Evolutionary conservation across 1,140 invertebrate species (phyloP), one percentile per base, ranked within the genome.

Genomic region (Caerostris darwini): DNA sequence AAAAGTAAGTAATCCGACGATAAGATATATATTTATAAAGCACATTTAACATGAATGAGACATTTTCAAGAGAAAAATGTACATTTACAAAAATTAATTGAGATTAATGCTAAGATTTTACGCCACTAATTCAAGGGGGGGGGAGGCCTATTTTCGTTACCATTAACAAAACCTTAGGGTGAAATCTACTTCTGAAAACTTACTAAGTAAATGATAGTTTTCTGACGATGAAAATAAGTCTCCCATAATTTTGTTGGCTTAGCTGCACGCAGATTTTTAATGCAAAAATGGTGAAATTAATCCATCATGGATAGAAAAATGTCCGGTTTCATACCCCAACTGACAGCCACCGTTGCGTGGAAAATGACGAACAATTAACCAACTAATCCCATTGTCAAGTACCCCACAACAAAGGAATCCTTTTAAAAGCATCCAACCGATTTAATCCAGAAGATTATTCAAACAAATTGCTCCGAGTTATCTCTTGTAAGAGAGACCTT

Each of bases 371-470:
- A 58, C 82, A 83, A 83, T 83, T 83, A 83, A 58, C 82, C 54
- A 17, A 57, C 14, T 56, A 83, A 56, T 57, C 82, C 82, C 56
- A 83, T 83, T 83, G 82, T 57, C 82, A 83, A 83, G 82, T 56
- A 56, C 54, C 54, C n/a, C 7, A 12, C 7, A 57, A 56, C 53
- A 83, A 82, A 83, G 82, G 82, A 58, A 17, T 56, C 54, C 54
- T 56, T 19, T 19, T 83, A n/a, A 77, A 50, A 34, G 34, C 71
- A 50, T 77, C 71, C 19, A 5, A 8, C 34, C n/a, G 85, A 5
- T 64, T 19, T 87, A 87, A 87, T 61, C 85, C 69, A n/a, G 14
- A 6, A 91, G 71, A 91, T 91, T 91, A 91, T 91, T 77, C 71
- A 82, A 91, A 91, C 57, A 58, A 91, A 81, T 91, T 58, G 17